phyloP scores from a whole-genome alignment of 2,888 invertebrate species.

The Apotomis betuletana region DNA sequence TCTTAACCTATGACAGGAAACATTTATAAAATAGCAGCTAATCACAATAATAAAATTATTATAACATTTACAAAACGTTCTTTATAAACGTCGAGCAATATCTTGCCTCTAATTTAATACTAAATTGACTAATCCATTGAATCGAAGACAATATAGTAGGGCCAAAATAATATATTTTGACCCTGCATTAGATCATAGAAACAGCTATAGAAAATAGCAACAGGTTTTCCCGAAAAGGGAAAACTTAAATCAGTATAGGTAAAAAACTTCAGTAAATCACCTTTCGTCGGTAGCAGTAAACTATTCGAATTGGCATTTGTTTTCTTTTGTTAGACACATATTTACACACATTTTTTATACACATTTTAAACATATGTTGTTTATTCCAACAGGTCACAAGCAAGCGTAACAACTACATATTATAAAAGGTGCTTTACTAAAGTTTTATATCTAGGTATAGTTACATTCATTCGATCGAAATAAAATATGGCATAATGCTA shows the following conservation, averaged over 20 bases:
- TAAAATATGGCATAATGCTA: slow-evolving; percentile 19
- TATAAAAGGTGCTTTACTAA: too few species aligned
- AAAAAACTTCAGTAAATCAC: too few species aligned
- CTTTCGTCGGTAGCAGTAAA: too few species aligned
- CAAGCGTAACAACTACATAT: too few species aligned
- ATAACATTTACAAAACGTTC: slow-evolving; percentile 75
- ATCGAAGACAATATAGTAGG: slow-evolving; percentile 21
- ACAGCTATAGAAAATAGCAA: slow-evolving; percentile 18
- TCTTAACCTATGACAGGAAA: slow-evolving; percentile 79
- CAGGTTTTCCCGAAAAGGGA: slow-evolving; percentile 14
- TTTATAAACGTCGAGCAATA: slow-evolving; percentile 58
- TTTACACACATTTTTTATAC: background rate
- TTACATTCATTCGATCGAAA: slow-evolving; percentile 7
- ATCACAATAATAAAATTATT: slow-evolving; percentile 76
- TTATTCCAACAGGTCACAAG: too few species aligned
- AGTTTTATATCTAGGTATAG: background rate
- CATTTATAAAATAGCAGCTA: slow-evolving; percentile 80
- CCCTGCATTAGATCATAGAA: slow-evolving; percentile 11
- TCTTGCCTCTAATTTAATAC: slow-evolving; percentile 55
- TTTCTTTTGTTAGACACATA: too few species aligned
- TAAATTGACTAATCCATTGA: slow-evolving; percentile 40
- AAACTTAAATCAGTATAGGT: slow-evolving; percentile 2
- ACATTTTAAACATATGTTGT: too few species aligned
- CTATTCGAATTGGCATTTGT: too few species aligned
- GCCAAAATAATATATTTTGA: slow-evolving; percentile 41